Evolutionary conservation across 2,888 invertebrate species (phyloP).

Genomic region (Silvanus unidentatus): DNA sequence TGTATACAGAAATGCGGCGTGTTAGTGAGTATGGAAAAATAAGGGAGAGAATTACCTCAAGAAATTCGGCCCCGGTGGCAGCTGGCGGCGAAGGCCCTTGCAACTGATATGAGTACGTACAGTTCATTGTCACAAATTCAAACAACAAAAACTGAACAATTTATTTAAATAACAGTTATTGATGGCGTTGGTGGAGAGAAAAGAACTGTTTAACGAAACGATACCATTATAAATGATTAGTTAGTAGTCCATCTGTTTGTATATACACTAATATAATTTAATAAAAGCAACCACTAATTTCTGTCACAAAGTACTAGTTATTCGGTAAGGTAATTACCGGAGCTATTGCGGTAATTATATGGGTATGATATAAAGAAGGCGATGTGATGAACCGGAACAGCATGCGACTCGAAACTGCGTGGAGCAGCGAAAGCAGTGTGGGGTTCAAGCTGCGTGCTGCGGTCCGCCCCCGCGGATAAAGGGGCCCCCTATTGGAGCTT

Average conservation of each 20-base stretch:
- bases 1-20: no score
- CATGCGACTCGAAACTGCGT: slow-evolving; percentile 31
- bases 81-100: slow-evolving; percentile 40
- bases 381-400: slow-evolving; percentile 34
- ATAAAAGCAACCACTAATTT: slow-evolving; percentile 36
- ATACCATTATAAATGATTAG: slow-evolving; percentile 4
- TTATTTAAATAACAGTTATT: slow-evolving; percentile 5
- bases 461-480: slow-evolving; percentile 28
- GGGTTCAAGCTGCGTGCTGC: slow-evolving; percentile 25
- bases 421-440: slow-evolving; percentile 14
- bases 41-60: slow-evolving; percentile 36
- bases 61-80: slow-evolving; percentile 41
- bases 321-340: slow-evolving; percentile 34
- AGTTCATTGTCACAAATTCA: slow-evolving; percentile 35
- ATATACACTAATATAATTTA: slow-evolving; percentile 32
- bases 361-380: slow-evolving; percentile 14
- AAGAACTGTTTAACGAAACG: no score
- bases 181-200: slow-evolving; percentile 2
- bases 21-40: no score
- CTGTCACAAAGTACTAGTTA: slow-evolving; percentile 35
- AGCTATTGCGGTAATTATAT: slow-evolving; percentile 28
- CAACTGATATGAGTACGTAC: slow-evolving; percentile 43
- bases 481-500: slow-evolving; percentile 31
- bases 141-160: neutral
- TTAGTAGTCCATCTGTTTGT: slow-evolving; percentile 18